A percentile compares a stretch with the other conserved stretches of the same genome.
Conservation (phyloP, 2,113 vertebrate genomes). For the Trematocara macrostoma region DNA sequence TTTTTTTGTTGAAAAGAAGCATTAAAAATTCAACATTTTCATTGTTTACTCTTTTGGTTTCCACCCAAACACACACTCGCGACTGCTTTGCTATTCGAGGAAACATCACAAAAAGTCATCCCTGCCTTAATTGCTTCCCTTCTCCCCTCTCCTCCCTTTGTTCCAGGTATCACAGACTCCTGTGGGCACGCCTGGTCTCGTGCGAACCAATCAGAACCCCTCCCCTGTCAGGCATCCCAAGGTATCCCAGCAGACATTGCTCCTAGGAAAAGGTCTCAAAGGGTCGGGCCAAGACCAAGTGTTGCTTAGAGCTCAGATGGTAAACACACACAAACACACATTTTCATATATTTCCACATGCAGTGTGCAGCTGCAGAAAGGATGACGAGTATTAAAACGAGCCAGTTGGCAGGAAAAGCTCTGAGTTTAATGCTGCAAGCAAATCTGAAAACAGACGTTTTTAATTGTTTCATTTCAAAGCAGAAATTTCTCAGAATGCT, state of each 20-base stretch:
- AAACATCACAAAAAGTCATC: not conserved
- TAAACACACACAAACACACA: conserved; percentile 40
- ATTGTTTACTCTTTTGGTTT: not conserved
- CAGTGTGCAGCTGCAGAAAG: not conserved
- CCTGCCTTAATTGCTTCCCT: not conserved
- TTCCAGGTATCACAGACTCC: conserved; percentile 55
- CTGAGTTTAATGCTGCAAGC: not conserved
- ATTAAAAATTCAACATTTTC: rapidly evolving
- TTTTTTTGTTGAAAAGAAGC: rapidly evolving
- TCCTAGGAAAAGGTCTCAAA: conserved; percentile 69
- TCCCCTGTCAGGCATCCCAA: conserved; percentile 44
- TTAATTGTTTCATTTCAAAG: not conserved
- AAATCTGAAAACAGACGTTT: not conserved
- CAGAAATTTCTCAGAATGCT: not conserved
- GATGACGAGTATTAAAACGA: not conserved
- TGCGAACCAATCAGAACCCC: conserved; percentile 56
- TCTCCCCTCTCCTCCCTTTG: not conserved
- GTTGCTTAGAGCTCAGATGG: conserved; percentile 76
- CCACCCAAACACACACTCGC: not conserved
- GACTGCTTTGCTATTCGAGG: not conserved
- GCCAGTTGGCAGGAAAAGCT: not conserved
- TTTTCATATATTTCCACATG: not conserved
- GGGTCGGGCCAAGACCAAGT: conserved; percentile 70
- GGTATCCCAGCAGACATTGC: conserved; percentile 69
- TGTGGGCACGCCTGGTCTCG: conserved; percentile 42